Conservation (phyloP, 2,113 vertebrate genomes). For the Saccopteryx bilineata region DNA sequence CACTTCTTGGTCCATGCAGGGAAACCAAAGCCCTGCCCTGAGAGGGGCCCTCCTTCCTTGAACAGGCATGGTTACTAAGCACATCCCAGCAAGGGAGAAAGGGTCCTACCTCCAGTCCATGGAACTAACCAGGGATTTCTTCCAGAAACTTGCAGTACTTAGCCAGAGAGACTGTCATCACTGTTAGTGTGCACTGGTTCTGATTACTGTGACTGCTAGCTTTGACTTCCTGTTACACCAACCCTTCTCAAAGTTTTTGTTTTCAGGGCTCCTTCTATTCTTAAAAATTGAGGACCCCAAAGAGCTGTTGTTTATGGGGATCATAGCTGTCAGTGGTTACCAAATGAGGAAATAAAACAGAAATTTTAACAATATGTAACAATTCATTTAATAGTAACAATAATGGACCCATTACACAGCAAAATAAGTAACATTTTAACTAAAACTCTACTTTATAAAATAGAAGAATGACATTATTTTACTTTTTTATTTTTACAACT, state of each 20-base stretch:
- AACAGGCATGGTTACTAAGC: not conserved
- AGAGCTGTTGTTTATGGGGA: not conserved
- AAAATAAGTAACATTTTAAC: not conserved
- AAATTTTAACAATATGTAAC: not conserved
- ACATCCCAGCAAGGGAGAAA: not conserved
- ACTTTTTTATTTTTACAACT: no score
- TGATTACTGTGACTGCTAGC: fast-evolving
- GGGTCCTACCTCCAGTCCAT: no score
- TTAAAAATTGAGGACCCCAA: not conserved
- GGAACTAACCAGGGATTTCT: not conserved
- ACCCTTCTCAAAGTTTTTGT: not conserved
- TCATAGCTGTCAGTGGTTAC: not conserved
- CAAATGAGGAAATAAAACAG: not conserved
- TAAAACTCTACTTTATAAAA: not conserved
- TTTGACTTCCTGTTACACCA: not conserved
- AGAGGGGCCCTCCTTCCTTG: not conserved
- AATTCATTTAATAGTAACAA: not conserved
- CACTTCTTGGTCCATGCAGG: not conserved
- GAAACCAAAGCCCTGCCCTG: not conserved
- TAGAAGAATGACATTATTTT: not conserved
- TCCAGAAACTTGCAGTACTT: fast-evolving
- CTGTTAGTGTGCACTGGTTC: not conserved
- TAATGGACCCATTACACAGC: not conserved
- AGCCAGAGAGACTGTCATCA: not conserved
- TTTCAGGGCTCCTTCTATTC: not conserved